These are phyloP conservation scores for Mastigias papua DNA, from an alignment of 30 jellyfish, hydroid and myxozoan species.

Conservation along the genomic window DNA sequence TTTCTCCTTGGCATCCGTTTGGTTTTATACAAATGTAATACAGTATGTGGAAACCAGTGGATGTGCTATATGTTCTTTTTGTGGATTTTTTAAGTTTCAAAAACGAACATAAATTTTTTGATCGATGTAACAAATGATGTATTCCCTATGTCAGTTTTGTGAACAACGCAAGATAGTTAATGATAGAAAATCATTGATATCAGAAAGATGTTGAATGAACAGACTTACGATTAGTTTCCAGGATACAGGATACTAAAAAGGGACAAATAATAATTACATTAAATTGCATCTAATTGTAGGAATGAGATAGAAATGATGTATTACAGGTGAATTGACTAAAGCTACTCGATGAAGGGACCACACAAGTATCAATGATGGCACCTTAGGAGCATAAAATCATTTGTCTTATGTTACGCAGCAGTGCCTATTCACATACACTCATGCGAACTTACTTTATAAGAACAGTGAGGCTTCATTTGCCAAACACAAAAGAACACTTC, in stretches of 20 bases:
- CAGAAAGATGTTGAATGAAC: too few species aligned
- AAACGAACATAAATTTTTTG: neutral
- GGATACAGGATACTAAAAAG: conserved; percentile 13
- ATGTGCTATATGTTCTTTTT: neutral
- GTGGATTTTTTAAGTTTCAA: neutral
- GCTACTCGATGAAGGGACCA: neutral
- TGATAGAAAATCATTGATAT: too few species aligned
- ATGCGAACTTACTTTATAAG: neutral
- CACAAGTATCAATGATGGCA: neutral
- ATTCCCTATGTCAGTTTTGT: too few species aligned
- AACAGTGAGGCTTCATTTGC: too few species aligned
- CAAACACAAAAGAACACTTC: too few species aligned
- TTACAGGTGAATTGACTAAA: neutral
- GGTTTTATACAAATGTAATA: neutral
- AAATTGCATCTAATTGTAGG: neutral
- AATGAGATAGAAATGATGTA: neutral
- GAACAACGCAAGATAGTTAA: too few species aligned
- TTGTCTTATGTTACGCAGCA: too few species aligned
- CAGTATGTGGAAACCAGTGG: neutral
- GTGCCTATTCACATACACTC: neutral
- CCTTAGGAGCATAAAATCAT: neutral
- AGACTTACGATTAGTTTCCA: conserved; percentile 8
- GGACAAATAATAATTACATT: neutral
- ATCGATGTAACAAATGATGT: neutral
- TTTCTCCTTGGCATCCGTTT: too few species aligned